These are phyloP conservation scores for Cricetomys ansorgei DNA, from an alignment of 2,113 vertebrate genomes.

Conservation along the genomic window DNA sequence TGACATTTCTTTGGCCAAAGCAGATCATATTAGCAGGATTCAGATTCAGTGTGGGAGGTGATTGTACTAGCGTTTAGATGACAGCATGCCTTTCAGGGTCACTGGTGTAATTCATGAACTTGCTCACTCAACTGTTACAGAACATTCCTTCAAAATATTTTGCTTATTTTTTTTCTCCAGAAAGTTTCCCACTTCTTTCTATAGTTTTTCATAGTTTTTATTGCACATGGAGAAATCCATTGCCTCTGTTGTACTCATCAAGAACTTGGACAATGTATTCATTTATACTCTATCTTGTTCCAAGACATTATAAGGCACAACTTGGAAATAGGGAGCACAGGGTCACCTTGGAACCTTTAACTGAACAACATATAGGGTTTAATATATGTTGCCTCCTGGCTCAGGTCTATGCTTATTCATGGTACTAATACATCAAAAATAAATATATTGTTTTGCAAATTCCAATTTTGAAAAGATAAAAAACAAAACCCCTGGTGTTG, in stretches of 20 bases:
- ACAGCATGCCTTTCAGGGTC: not conserved
- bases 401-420: conserved; percentile 54
- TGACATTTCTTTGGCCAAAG: not conserved
- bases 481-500: not conserved
- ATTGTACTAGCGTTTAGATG: not conserved
- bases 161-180: conserved; percentile 14
- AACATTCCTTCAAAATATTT: not conserved
- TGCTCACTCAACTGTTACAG: not conserved
- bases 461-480: conserved; percentile 62
- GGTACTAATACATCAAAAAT: conserved; percentile 21
- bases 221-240: not conserved
- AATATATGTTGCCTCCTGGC: not conserved
- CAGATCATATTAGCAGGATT: not conserved
- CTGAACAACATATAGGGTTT: not conserved
- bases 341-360: conserved; percentile 40
- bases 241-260: not conserved
- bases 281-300: conserved; percentile 31
- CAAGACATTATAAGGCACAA: not conserved
- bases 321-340: conserved; percentile 36
- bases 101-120: not conserved
- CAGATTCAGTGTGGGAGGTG: not conserved
- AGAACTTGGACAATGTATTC: conserved; percentile 48
- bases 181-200: not conserved
- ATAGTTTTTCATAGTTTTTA: not conserved
- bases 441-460: conserved; percentile 48